A percentile compares a stretch with the other conserved stretches of the same genome.
These are phyloP conservation scores for Promerops cafer DNA, from an alignment of 2,113 vertebrate species.

Conservation along the genomic window DNA sequence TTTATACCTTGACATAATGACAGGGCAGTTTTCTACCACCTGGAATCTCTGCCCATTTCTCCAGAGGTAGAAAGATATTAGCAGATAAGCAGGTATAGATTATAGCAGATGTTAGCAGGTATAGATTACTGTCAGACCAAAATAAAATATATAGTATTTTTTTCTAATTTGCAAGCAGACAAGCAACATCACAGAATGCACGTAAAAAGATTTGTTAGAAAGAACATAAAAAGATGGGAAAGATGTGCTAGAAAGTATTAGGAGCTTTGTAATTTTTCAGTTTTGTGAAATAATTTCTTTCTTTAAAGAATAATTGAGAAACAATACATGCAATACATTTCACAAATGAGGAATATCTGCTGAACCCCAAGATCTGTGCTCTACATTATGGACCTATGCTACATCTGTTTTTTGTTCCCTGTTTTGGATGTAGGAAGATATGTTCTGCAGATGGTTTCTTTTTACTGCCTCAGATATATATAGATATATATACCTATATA, in stretches of 20 bases:
- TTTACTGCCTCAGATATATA: neutral
- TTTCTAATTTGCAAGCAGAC: neutral
- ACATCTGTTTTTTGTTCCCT: neutral
- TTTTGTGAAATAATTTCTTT: neutral
- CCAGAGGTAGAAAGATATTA: neutral
- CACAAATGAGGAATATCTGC: neutral
- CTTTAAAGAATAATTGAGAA: neutral
- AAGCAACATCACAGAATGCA: neutral
- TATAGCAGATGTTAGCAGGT: neutral
- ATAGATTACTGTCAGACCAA: neutral
- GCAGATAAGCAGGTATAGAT: neutral
- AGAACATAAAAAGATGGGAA: neutral
- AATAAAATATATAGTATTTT: neutral
- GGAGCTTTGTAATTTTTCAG: neutral
- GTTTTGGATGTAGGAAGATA: neutral
- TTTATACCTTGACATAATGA: neutral
- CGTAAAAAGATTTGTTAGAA: neutral
- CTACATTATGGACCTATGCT: neutral
- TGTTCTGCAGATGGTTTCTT: neutral
- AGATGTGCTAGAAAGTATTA: neutral
- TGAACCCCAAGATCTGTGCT: neutral
- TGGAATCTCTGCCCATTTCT: neutral
- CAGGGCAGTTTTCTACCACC: neutral
- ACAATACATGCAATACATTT: rapidly evolving
- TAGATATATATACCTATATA: too few species aligned